Conservation (phyloP, 2,113 vertebrate genomes). For the Gasterosteus aculeatus region DNA sequence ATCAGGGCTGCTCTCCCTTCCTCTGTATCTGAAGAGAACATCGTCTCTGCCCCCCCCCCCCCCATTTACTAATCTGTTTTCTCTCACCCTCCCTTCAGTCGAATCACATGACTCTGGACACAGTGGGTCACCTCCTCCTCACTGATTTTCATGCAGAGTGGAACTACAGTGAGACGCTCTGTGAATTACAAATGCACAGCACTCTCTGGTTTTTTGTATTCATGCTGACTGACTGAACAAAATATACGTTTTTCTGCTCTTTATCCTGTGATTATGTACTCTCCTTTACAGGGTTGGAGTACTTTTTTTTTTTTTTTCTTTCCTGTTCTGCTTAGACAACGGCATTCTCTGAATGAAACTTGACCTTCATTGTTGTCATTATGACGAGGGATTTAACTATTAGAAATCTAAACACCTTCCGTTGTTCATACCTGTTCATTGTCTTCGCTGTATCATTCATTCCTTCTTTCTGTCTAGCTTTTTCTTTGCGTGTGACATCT, state of each 20-base stretch:
- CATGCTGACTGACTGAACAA: constrained; percentile 7
- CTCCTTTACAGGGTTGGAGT: not conserved
- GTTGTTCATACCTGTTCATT: not conserved
- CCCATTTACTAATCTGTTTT: constrained; percentile 27
- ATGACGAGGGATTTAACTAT: not conserved
- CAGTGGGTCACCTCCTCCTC: constrained; percentile 63
- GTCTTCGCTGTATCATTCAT: not conserved
- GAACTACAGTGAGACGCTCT: constrained; percentile 44
- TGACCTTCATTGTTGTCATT: constrained; percentile 1
- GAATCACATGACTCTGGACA: constrained; percentile 69
- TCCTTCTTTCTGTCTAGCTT: not conserved
- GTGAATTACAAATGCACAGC: constrained; percentile 61
- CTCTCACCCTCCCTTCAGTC: constrained; percentile 20
- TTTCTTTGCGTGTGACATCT: constrained; percentile 16
- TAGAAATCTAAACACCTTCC: constrained; percentile 14
- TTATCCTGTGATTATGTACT: not conserved
- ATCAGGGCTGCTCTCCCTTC: constrained; percentile 21
- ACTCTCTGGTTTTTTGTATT: constrained; percentile 23
- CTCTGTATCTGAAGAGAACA: constrained; percentile 53
- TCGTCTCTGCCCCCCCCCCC: constrained; percentile 46
- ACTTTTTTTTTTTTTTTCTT: not conserved
- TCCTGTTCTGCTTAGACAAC: not conserved
- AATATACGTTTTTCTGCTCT: constrained; percentile 3
- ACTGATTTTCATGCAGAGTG: constrained; percentile 61
- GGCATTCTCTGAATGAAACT: constrained; percentile 5